A percentile compares a stretch with the other conserved stretches of the same genome.
Conservation (phyloP, 2,113 vertebrate species). For the Cyanistes caeruleus region DNA sequence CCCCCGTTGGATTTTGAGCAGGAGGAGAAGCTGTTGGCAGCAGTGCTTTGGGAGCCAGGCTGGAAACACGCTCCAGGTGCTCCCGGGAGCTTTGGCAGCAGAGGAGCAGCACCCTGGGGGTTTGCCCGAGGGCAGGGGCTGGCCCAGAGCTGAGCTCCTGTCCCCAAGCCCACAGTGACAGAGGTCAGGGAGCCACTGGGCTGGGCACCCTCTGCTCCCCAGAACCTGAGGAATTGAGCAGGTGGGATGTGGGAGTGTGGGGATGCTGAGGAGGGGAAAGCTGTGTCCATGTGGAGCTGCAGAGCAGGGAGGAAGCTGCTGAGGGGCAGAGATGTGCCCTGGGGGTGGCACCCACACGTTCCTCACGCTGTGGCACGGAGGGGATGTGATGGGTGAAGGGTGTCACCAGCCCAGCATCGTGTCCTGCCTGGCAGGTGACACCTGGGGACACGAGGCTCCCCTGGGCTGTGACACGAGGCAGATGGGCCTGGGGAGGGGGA, state of each 20-base stretch:
- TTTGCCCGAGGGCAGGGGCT: background rate
- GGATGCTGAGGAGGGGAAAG: background rate
- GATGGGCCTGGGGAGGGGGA: background rate
- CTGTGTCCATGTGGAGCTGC: fast-evolving
- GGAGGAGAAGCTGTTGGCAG: background rate
- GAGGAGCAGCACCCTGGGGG: background rate
- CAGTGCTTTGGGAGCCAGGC: background rate
- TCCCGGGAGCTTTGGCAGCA: background rate
- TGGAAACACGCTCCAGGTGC: background rate
- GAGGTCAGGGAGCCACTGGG: background rate
- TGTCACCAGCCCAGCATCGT: fast-evolving
- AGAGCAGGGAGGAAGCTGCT: background rate
- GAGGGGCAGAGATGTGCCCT: fast-evolving
- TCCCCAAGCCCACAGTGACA: fast-evolving
- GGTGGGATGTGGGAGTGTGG: fast-evolving
- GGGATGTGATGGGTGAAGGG: background rate
- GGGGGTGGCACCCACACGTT: fast-evolving
- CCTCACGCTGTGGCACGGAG: fast-evolving
- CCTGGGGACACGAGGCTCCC: background rate
- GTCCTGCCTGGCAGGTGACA: background rate
- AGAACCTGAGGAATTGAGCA: fast-evolving
- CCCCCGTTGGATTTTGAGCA: background rate
- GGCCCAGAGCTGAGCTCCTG: background rate
- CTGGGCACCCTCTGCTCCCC: background rate
- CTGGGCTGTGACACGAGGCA: background rate